Conservation (phyloP, 64 coral and sea anemone species). For the Stylophora pistillata region DNA sequence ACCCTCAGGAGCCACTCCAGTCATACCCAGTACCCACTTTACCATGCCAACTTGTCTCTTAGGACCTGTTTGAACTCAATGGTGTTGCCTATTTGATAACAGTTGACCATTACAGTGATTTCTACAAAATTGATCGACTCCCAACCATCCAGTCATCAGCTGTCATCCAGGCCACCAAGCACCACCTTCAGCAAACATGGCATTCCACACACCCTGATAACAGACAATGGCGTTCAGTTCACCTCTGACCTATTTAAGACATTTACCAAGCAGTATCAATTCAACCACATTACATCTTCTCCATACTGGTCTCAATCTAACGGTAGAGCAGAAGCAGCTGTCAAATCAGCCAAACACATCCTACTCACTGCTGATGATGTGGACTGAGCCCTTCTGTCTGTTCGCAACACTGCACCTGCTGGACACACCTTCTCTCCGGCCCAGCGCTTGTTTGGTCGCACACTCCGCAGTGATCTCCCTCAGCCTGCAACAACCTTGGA, state of each 20-base stretch:
- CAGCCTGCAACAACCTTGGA: conserved; percentile 9
- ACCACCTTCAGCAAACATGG: conserved; percentile 43
- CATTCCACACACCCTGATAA: conserved; percentile 46
- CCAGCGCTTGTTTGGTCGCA: conserved; percentile 37
- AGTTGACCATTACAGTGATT: conserved; percentile 72
- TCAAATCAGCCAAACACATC: conserved; percentile 59
- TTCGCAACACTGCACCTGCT: conserved; percentile 44
- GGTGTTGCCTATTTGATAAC: conserved; percentile 56
- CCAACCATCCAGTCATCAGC: conserved; percentile 25
- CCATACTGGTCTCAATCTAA: conserved; percentile 48
- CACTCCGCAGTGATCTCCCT: conserved; percentile 43
- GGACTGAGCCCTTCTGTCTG: conserved; percentile 51
- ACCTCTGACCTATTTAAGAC: conserved; percentile 45
- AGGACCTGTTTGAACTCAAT: conserved; percentile 70
- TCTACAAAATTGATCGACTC: conserved; percentile 60
- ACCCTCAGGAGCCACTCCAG: conserved; percentile 62
- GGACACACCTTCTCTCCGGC: conserved; percentile 58
- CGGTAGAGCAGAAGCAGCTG: conserved; percentile 39
- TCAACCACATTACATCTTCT: conserved; percentile 55
- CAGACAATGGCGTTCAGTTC: conserved; percentile 61
- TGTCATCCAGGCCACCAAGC: conserved; percentile 43
- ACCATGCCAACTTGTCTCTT: conserved; percentile 64
- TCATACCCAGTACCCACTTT: conserved; percentile 56
- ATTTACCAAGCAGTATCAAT: conserved; percentile 58
- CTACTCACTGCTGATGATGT: conserved; percentile 43